Conservation (phyloP, 2,888 invertebrate genomes). For the Anthophora plumipes region DNA sequence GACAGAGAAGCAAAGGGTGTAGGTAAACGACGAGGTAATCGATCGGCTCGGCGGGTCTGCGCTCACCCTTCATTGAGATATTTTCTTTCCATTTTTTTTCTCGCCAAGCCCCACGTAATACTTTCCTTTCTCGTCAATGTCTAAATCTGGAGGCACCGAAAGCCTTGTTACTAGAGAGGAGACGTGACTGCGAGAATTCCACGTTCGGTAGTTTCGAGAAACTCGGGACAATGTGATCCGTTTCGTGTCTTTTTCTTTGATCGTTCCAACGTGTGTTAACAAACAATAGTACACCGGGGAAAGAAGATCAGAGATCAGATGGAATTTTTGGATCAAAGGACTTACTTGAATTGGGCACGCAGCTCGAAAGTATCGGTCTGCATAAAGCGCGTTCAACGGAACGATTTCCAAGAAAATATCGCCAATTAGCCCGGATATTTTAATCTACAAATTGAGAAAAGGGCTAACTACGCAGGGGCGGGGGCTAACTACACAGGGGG, state of each 20-base stretch:
- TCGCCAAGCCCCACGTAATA: constrained; percentile 12
- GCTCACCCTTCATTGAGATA: constrained; percentile 59
- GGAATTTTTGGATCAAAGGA: too few species aligned
- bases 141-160: constrained; percentile 50
- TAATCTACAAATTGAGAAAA: constrained; percentile 4
- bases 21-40: constrained; percentile 63
- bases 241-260: not conserved
- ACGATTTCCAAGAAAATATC: constrained; percentile 22
- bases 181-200: constrained; percentile 8
- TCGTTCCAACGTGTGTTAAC: not conserved
- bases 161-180: constrained; percentile 5
- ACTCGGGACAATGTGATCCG: constrained; percentile 1
- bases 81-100: constrained; percentile 64
- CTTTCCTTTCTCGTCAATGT: constrained; percentile 25
- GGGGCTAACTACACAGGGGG: too few species aligned
- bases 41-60: constrained; percentile 50
- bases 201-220: constrained; percentile 10
- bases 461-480: too few species aligned
- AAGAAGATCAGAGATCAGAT: not conserved
- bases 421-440: constrained; percentile 38
- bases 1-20: constrained; percentile 57
- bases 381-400: not conserved
- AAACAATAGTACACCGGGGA: not conserved
- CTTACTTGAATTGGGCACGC: too few species aligned
- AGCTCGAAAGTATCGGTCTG: not conserved